Evolutionary conservation across 2,888 invertebrate genomes (phyloP), one percentile per base, ranked within the genome.

Genomic region (Sphaeridia pumilis): DNA sequence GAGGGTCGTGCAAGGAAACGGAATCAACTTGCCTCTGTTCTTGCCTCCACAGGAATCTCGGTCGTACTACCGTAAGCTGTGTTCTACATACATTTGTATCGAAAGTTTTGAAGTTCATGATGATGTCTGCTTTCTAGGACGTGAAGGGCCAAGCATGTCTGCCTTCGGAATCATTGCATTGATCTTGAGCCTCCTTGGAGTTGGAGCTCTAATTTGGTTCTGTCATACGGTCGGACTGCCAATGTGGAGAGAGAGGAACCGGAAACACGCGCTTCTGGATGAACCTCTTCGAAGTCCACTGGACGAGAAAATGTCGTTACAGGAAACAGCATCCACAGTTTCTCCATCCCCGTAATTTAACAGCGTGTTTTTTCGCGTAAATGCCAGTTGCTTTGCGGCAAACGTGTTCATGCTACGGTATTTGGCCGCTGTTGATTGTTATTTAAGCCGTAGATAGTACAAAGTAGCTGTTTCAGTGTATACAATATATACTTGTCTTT

Each of bases 121-220:
- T 5, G 17, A 20, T 12, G 20, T 38, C 17, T 38, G 38, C 20
- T 31, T 36, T 38, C 20, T 22, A 60, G 60, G 42, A 20, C 49
- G 60, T 10, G 59, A 63, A 54, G 60, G 63, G 36, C 47, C 57
- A 3, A 58, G 60, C 25, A 59, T 63, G 58, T 59, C 60, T 17
- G 63, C 63, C 1, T 63, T 55, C 52, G 57, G 54, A 22, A 49
- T 61, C 1, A 35, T 61, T 10, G 49, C 49, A 20, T 27, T 63
- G 14, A 59, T 63, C 41, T 49, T 63, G 42, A 58, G 58, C 12
- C 28, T 59, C 2, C 55, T 63, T 21, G 63, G 58, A 2, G 7
- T 54, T 1, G 55, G 57, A 10, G 58, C 63, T 1, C 24, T 60
- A 4, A 54, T 49, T 10, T 63, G 60, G 59, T 63, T 60, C 38